These are phyloP conservation scores for Cheilinus undulatus DNA, from an alignment of 2,113 vertebrate genomes.

Conservation along the genomic window DNA sequence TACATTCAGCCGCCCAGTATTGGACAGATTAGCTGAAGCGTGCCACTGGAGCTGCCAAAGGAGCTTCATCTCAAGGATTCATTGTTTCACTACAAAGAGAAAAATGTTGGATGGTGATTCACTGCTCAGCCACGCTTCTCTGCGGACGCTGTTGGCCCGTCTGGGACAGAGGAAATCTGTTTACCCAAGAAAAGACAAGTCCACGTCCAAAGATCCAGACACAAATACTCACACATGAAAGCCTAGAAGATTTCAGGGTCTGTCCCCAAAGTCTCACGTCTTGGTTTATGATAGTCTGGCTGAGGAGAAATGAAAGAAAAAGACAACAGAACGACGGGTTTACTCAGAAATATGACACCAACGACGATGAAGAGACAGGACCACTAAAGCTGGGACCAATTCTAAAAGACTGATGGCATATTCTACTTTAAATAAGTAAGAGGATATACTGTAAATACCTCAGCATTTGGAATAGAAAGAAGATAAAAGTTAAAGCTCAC, in stretches of 20 bases:
- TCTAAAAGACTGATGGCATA: too few species aligned
- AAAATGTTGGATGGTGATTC: background rate
- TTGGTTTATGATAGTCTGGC: too few species aligned
- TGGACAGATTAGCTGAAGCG: background rate
- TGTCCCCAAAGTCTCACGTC: background rate
- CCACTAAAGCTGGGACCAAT: too few species aligned
- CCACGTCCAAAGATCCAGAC: background rate
- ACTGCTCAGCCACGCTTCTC: background rate
- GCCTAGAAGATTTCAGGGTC: background rate
- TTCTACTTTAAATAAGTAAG: too few species aligned
- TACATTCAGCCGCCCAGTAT: background rate
- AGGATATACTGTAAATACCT: too few species aligned
- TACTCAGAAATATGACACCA: too few species aligned
- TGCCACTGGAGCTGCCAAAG: conserved; percentile 15
- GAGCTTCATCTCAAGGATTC: background rate
- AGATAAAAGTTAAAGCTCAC: too few species aligned
- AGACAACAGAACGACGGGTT: too few species aligned
- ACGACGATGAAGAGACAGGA: too few species aligned
- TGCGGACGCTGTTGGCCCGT: background rate
- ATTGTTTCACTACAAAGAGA: background rate
- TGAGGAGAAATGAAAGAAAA: too few species aligned
- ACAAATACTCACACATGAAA: background rate
- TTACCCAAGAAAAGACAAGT: conserved; percentile 2
- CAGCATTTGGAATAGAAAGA: too few species aligned
- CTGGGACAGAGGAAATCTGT: background rate